Base-by-base conservation (phyloP, 2,888 invertebrate species). In the Eueremaeus valkanovi region DNA sequence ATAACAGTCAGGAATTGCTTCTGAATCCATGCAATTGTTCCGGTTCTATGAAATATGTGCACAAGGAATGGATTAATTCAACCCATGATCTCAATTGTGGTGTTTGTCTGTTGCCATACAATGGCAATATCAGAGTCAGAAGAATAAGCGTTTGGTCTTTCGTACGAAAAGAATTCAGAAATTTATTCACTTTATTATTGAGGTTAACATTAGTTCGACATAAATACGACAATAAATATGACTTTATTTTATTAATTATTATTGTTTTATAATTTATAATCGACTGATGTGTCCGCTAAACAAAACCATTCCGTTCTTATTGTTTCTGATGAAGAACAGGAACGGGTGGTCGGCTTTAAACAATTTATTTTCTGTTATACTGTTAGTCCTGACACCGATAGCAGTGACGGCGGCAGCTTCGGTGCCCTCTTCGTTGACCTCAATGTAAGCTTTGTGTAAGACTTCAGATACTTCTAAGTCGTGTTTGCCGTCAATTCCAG, bases 291-390 rank as follows among this genome's bases (percentile, higher is more conserved):
- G 27, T 16, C 40, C 76, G 31, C 24, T 16, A 40, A 55, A 76
- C 18, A 76, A 66, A 21, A 42, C 51, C 68, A 70, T 36, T 45
- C 73, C 68, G 51, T 24, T 63, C 6, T 40, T 36, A 24, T 76
- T 76, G 55, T 80, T 77, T 11, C 76, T 66, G 73, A 83, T 82
- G 61, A 81, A 78, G 78, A 82, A 82, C 66, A 82, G 51, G 79
- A 83, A 83, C 1, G 83, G 82, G 51, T 81, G 82, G 58, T 83
- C 79, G 1, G 80, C 82, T 27, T 36, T 51, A 21, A 51, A 51
- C 18, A 51, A 9, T n/a, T 51, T 77, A 27, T 9, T 18, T 9
- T 51, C n/a, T 61, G 78, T 76, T 70, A 70, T 31, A 27, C 61
- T 75, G 36, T 51, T 51, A 11, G 73, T 66, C 11, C 24, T 40